Conservation (phyloP, 2,113 vertebrate genomes). For the Calyptommatus sinebrachiatus region DNA sequence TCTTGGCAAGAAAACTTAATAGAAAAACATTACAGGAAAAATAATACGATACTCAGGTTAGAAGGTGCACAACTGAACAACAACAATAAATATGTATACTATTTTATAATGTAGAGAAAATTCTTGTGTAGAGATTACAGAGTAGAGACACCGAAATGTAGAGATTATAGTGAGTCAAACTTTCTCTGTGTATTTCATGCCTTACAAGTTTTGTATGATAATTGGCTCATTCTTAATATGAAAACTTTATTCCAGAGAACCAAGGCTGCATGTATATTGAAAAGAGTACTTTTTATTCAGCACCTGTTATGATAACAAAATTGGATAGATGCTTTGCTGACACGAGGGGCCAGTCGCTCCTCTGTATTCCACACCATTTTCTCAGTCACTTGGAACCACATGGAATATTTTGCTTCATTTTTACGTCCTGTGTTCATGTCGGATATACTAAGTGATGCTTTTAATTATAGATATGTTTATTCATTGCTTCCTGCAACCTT, state of each 20-base stretch:
- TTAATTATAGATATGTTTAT: conserved; percentile 50
- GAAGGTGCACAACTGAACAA: no score
- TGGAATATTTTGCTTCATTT: conserved; percentile 28
- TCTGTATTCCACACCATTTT: conserved; percentile 30
- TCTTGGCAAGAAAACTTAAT: no score
- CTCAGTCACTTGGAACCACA: conserved; percentile 38
- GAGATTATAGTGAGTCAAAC: no score
- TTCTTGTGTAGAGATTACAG: neutral
- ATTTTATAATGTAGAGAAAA: neutral
- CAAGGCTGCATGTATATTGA: conserved; percentile 30
- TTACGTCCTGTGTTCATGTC: conserved; percentile 34
- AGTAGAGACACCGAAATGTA: no score
- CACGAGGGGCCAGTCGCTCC: conserved; percentile 29
- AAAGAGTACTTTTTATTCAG: conserved; percentile 35
- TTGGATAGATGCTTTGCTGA: conserved; percentile 43
- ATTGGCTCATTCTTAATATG: neutral
- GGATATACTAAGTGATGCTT: conserved; percentile 46
- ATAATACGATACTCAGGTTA: no score
- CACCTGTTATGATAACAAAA: conserved; percentile 44
- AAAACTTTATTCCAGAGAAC: conserved; percentile 33
- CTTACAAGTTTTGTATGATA: neutral
- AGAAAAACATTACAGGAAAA: no score
- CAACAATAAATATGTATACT: no score
- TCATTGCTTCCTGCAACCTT: conserved; percentile 40
- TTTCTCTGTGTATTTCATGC: neutral